These are phyloP conservation scores for Standfussiana lucernea DNA, from an alignment of 2,888 invertebrate species.

Conservation along the genomic window DNA sequence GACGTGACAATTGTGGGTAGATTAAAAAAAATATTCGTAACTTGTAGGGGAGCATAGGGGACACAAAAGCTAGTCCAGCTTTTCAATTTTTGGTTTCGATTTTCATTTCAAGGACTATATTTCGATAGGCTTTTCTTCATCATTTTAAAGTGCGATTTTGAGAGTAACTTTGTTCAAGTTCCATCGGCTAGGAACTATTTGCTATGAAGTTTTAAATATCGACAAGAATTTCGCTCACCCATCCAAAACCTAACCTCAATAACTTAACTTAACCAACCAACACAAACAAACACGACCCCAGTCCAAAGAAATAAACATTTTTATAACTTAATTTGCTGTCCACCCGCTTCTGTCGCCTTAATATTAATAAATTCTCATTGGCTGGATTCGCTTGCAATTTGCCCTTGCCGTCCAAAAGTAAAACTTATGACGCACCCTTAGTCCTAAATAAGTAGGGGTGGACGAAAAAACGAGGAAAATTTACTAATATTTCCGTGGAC, in stretches of 20 bases:
- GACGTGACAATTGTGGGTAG: constrained; percentile 61
- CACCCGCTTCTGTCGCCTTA: constrained; percentile 80
- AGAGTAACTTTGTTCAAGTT: not conserved
- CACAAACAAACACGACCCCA: constrained; percentile 41
- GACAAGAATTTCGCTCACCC: constrained; percentile 1
- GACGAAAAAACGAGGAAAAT: constrained; percentile 63
- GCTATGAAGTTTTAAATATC: not conserved
- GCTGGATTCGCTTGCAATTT: constrained; percentile 88
- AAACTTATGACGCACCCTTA: constrained; percentile 87
- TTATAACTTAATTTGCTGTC: constrained; percentile 82
- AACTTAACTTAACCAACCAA: constrained; percentile 15
- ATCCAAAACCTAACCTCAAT: constrained; percentile 29
- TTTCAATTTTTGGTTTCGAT: not conserved
- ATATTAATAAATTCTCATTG: constrained; percentile 91
- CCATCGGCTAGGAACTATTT: not conserved
- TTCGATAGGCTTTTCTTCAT: not conserved
- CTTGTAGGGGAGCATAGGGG: constrained; percentile 14
- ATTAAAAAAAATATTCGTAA: constrained; percentile 62
- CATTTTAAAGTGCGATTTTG: not conserved
- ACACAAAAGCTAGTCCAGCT: constrained; percentile 15
- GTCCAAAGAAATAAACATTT: constrained; percentile 75
- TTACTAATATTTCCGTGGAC: constrained; percentile 60
- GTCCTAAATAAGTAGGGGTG: constrained; percentile 83
- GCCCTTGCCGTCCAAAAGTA: constrained; percentile 83
- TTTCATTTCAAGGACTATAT: not conserved